phyloP scores from a whole-genome alignment of 2,113 vertebrate species.

The Gracilinanus agilis region DNA sequence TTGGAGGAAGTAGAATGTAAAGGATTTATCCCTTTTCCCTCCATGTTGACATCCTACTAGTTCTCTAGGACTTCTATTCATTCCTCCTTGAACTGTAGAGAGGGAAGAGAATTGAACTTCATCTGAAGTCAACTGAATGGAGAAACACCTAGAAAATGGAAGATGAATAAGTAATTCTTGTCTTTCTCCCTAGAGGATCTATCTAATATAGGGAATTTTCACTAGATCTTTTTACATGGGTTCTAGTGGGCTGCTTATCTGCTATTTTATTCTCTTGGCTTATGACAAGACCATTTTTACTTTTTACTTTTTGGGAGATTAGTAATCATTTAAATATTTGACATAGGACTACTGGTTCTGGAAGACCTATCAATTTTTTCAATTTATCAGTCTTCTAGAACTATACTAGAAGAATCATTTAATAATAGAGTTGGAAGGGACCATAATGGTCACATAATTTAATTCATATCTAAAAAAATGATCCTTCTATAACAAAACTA shows the following conservation, averaged over 20 bases:
- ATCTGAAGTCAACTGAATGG: not conserved
- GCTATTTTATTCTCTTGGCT: not conserved
- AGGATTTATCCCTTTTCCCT: slow-evolving; percentile 14
- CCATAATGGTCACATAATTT: not conserved
- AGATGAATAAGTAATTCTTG: no score
- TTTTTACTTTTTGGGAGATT: not conserved
- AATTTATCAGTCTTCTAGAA: not conserved
- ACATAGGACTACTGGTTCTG: not conserved
- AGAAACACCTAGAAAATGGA: not conserved
- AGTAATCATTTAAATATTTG: not conserved
- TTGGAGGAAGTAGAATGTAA: slow-evolving; percentile 10
- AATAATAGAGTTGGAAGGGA: not conserved
- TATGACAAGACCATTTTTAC: not conserved
- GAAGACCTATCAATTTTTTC: not conserved
- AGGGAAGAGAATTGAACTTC: not conserved
- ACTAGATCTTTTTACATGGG: not conserved
- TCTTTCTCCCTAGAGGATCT: not conserved
- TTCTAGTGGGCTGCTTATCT: not conserved
- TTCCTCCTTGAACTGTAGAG: not conserved
- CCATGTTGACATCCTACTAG: not conserved
- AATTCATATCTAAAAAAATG: not conserved
- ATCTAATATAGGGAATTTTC: not conserved
- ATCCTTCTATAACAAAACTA: not conserved
- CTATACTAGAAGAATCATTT: not conserved
- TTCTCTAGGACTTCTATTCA: not conserved